These are phyloP conservation scores for Bellardia pandia DNA, from an alignment of 2,888 invertebrate genomes.

Conservation along the genomic window DNA sequence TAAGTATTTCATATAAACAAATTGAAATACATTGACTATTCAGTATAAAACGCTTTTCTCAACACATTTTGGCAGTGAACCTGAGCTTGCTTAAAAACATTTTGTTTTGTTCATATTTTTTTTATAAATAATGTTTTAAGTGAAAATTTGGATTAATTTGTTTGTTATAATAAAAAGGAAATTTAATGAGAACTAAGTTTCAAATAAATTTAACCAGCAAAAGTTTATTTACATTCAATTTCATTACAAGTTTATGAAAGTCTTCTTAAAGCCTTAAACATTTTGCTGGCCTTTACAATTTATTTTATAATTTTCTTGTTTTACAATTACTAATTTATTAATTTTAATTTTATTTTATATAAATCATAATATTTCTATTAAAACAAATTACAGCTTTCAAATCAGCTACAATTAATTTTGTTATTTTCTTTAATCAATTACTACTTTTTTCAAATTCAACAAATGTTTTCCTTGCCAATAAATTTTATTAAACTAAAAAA, in stretches of 20 bases:
- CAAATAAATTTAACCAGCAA: conserved; percentile 1
- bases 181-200: not conserved
- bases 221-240: not conserved
- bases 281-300: conserved; percentile 20
- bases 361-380: not conserved
- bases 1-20: not conserved
- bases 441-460: conserved; percentile 41
- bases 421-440: conserved; percentile 22
- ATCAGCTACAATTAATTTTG: conserved; percentile 65
- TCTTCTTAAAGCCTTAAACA: not conserved
- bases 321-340: conserved; percentile 69
- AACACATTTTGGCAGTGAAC: conserved; percentile 81
- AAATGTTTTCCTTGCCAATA: conserved; percentile 36
- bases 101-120: conserved; percentile 31
- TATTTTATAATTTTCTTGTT: not conserved
- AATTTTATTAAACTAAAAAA: conserved; percentile 47
- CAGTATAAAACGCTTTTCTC: conserved; percentile 28
- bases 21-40: conserved; percentile 25
- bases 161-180: not conserved
- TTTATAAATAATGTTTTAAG: conserved; percentile 27
- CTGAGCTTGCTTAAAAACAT: conserved; percentile 79
- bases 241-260: too few species aligned
- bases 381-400: conserved; percentile 60
- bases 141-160: conserved; percentile 19
- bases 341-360: conserved; percentile 45